Conservation (phyloP, 2,888 invertebrate species). For the Drosophila sordidula region DNA sequence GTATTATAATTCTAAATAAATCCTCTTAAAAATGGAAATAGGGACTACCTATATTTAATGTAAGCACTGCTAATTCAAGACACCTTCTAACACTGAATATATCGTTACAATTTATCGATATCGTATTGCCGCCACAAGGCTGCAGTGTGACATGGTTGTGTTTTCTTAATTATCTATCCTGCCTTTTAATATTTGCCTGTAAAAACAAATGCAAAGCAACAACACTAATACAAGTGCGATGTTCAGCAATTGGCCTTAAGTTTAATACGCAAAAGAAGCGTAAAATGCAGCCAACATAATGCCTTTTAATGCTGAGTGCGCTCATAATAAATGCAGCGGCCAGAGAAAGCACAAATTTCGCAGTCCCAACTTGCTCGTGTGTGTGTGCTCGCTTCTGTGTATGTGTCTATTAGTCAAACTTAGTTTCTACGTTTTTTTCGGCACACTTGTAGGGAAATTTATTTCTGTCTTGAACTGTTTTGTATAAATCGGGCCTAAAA, state of each 20-base stretch:
- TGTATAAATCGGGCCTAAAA: background rate
- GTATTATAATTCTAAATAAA: too few species aligned
- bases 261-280: slow-evolving; percentile 21
- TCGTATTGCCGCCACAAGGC: slow-evolving; percentile 16
- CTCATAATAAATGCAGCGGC: slow-evolving; percentile 30
- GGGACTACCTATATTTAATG: background rate
- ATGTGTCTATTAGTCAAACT: slow-evolving; percentile 64
- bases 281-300: slow-evolving; percentile 25
- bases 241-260: slow-evolving; percentile 14
- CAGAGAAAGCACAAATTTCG: slow-evolving; percentile 50
- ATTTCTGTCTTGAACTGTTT: background rate
- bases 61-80: background rate
- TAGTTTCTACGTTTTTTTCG: slow-evolving; percentile 44
- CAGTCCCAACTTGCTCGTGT: slow-evolving; percentile 27
- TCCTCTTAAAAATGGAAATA: background rate
- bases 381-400: slow-evolving; percentile 45
- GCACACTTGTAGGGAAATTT: slow-evolving; percentile 32
- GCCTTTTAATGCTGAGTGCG: slow-evolving; percentile 26
- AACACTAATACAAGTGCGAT: slow-evolving; percentile 28
- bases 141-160: slow-evolving; percentile 25
- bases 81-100: background rate
- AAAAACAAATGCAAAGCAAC: slow-evolving; percentile 48
- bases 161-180: slow-evolving; percentile 32
- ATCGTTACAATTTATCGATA: slow-evolving; percentile 9
- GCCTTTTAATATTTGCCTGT: slow-evolving; percentile 29